Percentiles rank a stretch among this genome's conserved stretches.
Conservation (phyloP, 2,113 vertebrate species). For the Jacana jacana region DNA sequence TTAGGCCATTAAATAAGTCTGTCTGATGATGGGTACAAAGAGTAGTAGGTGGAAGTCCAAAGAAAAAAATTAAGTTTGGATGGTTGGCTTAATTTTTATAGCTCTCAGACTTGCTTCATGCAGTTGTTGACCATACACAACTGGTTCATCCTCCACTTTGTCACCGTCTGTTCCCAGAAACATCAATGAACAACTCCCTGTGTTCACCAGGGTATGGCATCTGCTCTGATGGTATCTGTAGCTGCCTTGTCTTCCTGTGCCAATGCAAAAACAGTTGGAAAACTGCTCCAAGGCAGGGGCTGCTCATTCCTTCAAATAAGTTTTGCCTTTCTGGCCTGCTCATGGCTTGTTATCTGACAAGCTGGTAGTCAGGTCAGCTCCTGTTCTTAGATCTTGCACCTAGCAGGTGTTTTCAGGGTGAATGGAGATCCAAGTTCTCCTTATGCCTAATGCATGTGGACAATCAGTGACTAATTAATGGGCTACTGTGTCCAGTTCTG, state of each 20-base stretch:
- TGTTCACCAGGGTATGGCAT: background rate
- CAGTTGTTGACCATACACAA: background rate
- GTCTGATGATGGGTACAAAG: background rate
- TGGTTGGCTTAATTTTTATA: background rate
- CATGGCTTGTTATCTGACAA: background rate
- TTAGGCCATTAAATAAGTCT: background rate
- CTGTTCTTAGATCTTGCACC: background rate
- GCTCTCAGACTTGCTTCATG: background rate
- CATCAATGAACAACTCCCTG: background rate
- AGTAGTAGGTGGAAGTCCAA: background rate
- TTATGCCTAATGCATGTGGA: background rate
- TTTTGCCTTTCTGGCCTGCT: background rate
- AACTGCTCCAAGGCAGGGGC: background rate
- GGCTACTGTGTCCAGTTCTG: no score
- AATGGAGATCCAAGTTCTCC: background rate
- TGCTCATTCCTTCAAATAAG: background rate
- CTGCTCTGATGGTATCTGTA: background rate
- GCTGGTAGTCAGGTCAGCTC: background rate
- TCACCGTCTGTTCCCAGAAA: background rate
- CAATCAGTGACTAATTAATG: background rate
- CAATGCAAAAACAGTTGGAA: background rate
- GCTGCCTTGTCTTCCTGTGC: background rate
- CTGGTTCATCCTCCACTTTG: background rate
- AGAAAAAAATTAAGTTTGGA: background rate
- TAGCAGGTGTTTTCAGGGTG: background rate